phyloP scores from a whole-genome alignment of 2,797 vertebrate genomes.

The Setipinna tenuifilis region DNA sequence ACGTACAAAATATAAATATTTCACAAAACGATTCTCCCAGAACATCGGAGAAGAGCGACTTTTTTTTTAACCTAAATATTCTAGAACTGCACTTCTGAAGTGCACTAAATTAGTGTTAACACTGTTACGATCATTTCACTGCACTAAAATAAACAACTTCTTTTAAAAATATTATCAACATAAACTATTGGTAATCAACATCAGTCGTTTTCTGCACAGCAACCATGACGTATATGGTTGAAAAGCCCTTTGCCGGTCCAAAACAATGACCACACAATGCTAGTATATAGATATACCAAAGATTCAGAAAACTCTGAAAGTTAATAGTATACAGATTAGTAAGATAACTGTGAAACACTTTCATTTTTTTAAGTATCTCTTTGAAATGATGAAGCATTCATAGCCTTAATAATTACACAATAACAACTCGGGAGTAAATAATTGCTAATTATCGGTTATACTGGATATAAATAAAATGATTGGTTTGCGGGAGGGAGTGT shows the following conservation, averaged over 20 bases:
- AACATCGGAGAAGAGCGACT: constrained; percentile 53
- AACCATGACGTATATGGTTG: constrained; percentile 26
- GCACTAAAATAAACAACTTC: constrained; percentile 57
- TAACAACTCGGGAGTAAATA: neutral
- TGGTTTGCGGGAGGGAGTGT: neutral
- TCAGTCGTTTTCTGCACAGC: constrained; percentile 43
- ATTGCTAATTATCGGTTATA: neutral
- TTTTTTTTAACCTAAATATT: constrained; percentile 39
- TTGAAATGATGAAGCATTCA: constrained; percentile 8
- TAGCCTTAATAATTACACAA: constrained; percentile 3
- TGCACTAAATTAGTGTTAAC: constrained; percentile 64
- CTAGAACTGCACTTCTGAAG: constrained; percentile 66
- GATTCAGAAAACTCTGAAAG: neutral
- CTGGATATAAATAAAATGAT: neutral
- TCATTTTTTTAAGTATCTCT: neutral
- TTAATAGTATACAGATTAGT: constrained; percentile 11
- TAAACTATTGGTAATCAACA: constrained; percentile 43
- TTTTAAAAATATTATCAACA: constrained; percentile 44
- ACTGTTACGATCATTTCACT: constrained; percentile 55
- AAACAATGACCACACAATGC: neutral
- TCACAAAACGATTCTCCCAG: constrained; percentile 47
- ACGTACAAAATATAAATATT: constrained; percentile 47
- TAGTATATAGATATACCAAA: constrained; percentile 8
- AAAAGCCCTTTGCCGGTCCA: neutral
- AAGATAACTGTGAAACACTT: constrained; percentile 17